Evolutionary conservation across 2,797 vertebrate species (phyloP).

Genomic region (Notolabrus celidotus): DNA sequence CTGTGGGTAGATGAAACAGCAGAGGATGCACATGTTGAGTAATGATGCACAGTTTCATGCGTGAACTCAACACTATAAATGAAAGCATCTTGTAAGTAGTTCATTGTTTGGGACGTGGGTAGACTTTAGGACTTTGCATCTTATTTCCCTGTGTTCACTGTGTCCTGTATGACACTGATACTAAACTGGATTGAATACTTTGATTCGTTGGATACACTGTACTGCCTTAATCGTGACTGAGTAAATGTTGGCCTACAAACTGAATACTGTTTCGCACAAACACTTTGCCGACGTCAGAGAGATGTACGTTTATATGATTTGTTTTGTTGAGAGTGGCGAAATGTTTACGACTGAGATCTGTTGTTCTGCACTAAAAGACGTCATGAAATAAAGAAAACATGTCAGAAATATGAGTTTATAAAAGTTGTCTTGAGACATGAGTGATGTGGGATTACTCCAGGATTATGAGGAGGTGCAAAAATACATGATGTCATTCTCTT

Average conservation of each 20-base stretch:
- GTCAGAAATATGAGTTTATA: not conserved
- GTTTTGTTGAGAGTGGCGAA: not conserved
- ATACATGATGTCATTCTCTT: not conserved
- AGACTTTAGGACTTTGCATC: slow-evolving; percentile 10
- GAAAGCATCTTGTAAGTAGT: not conserved
- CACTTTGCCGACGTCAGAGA: not conserved
- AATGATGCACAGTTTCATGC: slow-evolving; percentile 18
- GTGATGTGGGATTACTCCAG: not conserved
- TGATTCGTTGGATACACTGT: not conserved
- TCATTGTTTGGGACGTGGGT: not conserved
- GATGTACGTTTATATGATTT: slow-evolving; percentile 9
- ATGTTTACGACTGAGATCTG: slow-evolving; percentile 20
- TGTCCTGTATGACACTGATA: no score
- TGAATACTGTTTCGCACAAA: not conserved
- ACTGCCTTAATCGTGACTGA: slow-evolving; percentile 3
- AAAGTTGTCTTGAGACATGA: no score
- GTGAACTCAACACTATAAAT: no score
- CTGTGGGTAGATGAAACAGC: not conserved
- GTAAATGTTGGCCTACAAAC: not conserved
- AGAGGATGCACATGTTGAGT: not conserved
- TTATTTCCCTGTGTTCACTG: not conserved
- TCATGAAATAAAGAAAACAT: slow-evolving; percentile 25
- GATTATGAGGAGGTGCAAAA: no score
- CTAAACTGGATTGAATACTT: no score
- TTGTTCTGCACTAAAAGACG: slow-evolving; percentile 19